Base-by-base conservation (phyloP, 2,797 vertebrate genomes). In the Erithacus rubecula region DNA sequence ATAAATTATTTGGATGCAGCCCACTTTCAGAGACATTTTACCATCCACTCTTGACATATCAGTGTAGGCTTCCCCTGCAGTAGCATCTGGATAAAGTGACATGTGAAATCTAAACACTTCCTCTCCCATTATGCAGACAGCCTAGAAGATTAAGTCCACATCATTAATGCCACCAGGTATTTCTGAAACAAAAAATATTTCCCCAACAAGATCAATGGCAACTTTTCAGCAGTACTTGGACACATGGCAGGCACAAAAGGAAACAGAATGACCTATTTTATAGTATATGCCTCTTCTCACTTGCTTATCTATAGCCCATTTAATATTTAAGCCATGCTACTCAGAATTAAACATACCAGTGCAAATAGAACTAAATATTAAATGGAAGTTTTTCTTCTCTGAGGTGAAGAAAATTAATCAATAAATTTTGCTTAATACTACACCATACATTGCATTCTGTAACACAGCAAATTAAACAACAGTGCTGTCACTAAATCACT, bases 1-100 rank as follows among this genome's bases (percentile, higher is more conserved):
- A 93, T 99, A 99, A 72, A 99, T 97, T 84, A 99, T 98, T 87
- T 98, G 99, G 95, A 99, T 98, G 96, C 99, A 99, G 96, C 99
- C 99, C 85, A 99, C 98, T 52, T 98, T 99, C 56, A 99, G 98
- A 94, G 98, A 98, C 82, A 99, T 96, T 74, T 93, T 97, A 58
- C 99, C 99, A n/a, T 99, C 99, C 3, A 98, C 98, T 63, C 97
- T 98, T 70, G 98, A 98, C 89, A 98, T 98, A 87, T 99, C 98
- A 1, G 96, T 29, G 9, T 99, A 99, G 13, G 98, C 98, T 2
- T 97, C 95, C 9, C 98, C 99, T 60, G 98, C 98, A 1, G 99
- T 99, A 83, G 99, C 98, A 10, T 98, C 98, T 1, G 99, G 99
- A 59, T 99, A 99, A 92, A 99, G 97, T 52, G 97, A 98, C 98